Evolutionary conservation across 2,888 invertebrate genomes (phyloP).

Genomic region (Deilephila porcellus): DNA sequence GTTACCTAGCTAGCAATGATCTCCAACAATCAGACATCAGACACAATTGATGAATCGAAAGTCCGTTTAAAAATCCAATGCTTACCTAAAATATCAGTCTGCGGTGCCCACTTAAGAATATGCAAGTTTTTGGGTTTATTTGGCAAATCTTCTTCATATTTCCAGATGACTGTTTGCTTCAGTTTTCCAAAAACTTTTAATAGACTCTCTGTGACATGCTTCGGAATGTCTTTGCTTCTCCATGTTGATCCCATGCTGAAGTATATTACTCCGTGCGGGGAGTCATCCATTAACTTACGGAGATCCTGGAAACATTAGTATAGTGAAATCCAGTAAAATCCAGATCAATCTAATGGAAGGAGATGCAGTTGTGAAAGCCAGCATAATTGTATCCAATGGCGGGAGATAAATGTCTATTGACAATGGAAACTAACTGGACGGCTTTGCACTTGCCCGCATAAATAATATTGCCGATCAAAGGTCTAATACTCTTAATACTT

Average conservation of each 20-base stretch:
- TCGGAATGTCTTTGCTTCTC: slow-evolving; percentile 57
- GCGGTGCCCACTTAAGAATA: slow-evolving; percentile 69
- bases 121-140: slow-evolving; percentile 65
- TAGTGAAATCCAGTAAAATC: too few species aligned
- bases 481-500: too few species aligned
- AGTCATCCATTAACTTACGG: slow-evolving; percentile 62
- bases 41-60: too few species aligned
- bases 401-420: too few species aligned
- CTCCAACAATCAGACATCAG: too few species aligned
- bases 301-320: slow-evolving; percentile 58
- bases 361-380: too few species aligned
- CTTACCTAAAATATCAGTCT: slow-evolving; percentile 67
- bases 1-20: too few species aligned
- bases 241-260: slow-evolving; percentile 69
- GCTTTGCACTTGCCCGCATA: too few species aligned
- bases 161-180: slow-evolving; percentile 70
- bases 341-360: too few species aligned
- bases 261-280: slow-evolving; percentile 66
- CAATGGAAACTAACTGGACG: too few species aligned
- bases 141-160: slow-evolving; percentile 60
- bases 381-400: too few species aligned
- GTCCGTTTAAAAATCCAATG: background rate
- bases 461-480: too few species aligned
- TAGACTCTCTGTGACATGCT: slow-evolving; percentile 50
- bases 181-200: slow-evolving; percentile 59